Evolutionary conservation across 2,113 vertebrate species (phyloP).

Genomic region (Ursus arctos): DNA sequence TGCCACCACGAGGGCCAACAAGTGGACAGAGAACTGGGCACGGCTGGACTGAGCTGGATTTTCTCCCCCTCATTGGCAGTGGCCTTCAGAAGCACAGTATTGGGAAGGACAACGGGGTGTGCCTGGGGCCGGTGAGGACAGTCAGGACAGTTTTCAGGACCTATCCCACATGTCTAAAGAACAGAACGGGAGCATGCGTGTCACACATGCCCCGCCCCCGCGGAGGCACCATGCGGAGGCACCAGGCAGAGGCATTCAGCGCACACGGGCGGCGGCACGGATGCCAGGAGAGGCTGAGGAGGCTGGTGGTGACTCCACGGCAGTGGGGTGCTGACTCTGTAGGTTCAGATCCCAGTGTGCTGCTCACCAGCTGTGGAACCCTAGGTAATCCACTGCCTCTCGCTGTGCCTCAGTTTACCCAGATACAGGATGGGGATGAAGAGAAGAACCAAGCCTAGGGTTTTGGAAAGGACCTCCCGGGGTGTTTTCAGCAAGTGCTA

Average conservation of each 20-base stretch:
- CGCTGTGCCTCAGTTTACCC: neutral
- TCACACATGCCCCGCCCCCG: neutral
- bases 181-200: rapidly evolving
- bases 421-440: neutral
- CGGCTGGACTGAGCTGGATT: neutral
- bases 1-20: neutral
- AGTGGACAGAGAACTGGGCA: neutral
- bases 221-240: too few species aligned
- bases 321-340: neutral
- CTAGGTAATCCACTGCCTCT: too few species aligned
- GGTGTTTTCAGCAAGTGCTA: neutral
- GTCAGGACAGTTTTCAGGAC: neutral
- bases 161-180: neutral
- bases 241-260: neutral
- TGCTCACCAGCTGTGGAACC: neutral
- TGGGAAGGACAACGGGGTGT: neutral
- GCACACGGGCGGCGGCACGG: neutral
- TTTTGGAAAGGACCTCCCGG: neutral
- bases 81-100: neutral
- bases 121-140: neutral
- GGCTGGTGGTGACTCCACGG: neutral
- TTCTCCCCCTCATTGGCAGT: neutral
- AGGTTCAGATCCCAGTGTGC: neutral
- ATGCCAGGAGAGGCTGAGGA: neutral
- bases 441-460: neutral